Evolutionary conservation across 92 coral and sea anemone species (phyloP).

Genomic region (Siderastrea siderea): DNA sequence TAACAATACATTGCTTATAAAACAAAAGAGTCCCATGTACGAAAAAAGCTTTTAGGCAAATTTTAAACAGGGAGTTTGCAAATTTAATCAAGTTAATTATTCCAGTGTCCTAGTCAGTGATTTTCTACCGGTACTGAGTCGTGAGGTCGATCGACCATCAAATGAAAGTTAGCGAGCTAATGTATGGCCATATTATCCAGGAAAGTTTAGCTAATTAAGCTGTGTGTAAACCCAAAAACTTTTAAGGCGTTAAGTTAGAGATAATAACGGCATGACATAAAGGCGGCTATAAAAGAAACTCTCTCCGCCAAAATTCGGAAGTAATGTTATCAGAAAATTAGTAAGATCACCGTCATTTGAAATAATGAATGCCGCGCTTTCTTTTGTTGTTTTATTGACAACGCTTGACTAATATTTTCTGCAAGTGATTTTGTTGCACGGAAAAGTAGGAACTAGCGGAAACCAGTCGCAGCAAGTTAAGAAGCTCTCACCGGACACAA

Average conservation of each 20-base stretch:
- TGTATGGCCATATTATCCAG: background rate
- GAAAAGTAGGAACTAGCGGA: background rate
- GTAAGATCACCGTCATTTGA: background rate
- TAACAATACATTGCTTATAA: slow-evolving; percentile 16
- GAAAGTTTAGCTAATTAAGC: background rate
- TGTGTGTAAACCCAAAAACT: background rate
- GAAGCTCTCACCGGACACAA: background rate
- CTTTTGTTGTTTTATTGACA: background rate
- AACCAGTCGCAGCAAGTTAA: background rate
- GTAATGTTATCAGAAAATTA: slow-evolving; percentile 30
- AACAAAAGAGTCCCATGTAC: background rate
- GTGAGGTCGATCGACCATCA: background rate
- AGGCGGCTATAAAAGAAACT: slow-evolving; percentile 17
- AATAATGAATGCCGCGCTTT: slow-evolving; percentile 7
- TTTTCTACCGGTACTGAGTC: background rate
- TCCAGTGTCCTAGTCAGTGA: background rate
- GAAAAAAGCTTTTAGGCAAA: slow-evolving; percentile 54
- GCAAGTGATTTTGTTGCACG: background rate
- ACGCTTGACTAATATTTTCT: background rate
- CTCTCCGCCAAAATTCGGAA: slow-evolving; percentile 37
- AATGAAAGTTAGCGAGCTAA: background rate
- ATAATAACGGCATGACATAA: background rate
- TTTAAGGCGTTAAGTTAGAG: background rate
- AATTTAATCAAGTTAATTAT: background rate
- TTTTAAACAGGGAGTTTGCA: slow-evolving; percentile 8